phyloP scores from a whole-genome alignment of 2,113 vertebrate genomes.

The Montifringilla adamsi region DNA sequence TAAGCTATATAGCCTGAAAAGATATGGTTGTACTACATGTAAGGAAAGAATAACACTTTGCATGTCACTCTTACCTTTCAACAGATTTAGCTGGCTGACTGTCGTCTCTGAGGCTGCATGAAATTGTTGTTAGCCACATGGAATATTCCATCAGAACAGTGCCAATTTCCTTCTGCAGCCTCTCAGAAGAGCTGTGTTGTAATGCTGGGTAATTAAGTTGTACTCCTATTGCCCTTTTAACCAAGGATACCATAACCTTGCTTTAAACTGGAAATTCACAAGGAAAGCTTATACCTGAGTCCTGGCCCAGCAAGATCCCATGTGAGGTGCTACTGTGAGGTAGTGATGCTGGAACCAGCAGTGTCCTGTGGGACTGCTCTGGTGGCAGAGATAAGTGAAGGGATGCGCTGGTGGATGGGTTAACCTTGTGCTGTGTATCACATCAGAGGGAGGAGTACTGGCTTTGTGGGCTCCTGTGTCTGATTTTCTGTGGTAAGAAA shows the following conservation, averaged over 20 bases:
- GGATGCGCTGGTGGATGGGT: neutral
- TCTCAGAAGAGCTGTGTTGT: neutral
- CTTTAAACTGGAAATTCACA: neutral
- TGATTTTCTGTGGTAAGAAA: neutral
- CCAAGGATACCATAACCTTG: neutral
- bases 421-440: neutral
- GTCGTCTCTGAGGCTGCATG: neutral
- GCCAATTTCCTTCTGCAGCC: neutral
- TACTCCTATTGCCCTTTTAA: neutral
- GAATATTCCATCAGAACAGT: conserved; percentile 24
- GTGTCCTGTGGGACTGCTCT: neutral
- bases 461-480: neutral
- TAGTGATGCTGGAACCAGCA: accelerated
- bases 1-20: conserved; percentile 11
- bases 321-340: neutral
- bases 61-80: neutral
- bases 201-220: conserved; percentile 36
- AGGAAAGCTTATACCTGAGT: neutral
- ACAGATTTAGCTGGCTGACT: neutral
- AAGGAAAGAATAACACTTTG: conserved; percentile 11
- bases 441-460: neutral
- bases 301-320: neutral
- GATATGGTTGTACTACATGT: neutral
- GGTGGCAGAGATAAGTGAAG: neutral
- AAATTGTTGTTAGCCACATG: neutral